phyloP scores from a whole-genome alignment of 2,113 vertebrate genomes.

The Xyliphius kryptos region DNA sequence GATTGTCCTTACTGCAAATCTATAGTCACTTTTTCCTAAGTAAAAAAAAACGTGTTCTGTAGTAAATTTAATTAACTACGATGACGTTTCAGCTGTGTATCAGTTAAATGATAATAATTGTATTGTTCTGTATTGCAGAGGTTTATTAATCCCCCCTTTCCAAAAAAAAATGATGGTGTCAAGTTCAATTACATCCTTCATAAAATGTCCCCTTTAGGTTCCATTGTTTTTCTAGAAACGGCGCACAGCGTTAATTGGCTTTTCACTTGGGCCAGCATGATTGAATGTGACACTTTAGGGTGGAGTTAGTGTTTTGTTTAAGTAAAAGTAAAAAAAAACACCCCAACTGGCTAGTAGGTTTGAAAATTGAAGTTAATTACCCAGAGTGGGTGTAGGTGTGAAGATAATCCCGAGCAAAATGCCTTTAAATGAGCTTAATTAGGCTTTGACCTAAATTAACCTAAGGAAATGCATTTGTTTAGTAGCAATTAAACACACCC shows the following conservation, averaged over 20 bases:
- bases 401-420: constrained; percentile 36
- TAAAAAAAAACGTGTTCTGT: too few species aligned
- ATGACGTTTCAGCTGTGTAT: too few species aligned
- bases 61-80: too few species aligned
- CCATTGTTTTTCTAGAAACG: constrained; percentile 56
- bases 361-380: constrained; percentile 79
- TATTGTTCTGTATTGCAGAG: neutral
- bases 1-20: too few species aligned
- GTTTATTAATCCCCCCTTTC: constrained; percentile 51
- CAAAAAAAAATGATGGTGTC: constrained; percentile 75
- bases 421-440: constrained; percentile 49
- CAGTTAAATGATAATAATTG: too few species aligned
- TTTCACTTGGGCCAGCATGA: constrained; percentile 64
- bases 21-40: too few species aligned
- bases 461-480: constrained; percentile 30
- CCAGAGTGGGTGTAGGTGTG: constrained; percentile 60
- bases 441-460: constrained; percentile 55
- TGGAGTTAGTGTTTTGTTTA: constrained; percentile 63
- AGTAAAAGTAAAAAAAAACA: constrained; percentile 46
- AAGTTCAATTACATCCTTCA: constrained; percentile 64
- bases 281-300: constrained; percentile 71
- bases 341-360: constrained; percentile 79
- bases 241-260: constrained; percentile 78
- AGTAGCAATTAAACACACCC: neutral
- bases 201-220: constrained; percentile 61